phyloP scores from a whole-genome alignment of 2,797 vertebrate genomes.

The Enteromius radiatus region DNA sequence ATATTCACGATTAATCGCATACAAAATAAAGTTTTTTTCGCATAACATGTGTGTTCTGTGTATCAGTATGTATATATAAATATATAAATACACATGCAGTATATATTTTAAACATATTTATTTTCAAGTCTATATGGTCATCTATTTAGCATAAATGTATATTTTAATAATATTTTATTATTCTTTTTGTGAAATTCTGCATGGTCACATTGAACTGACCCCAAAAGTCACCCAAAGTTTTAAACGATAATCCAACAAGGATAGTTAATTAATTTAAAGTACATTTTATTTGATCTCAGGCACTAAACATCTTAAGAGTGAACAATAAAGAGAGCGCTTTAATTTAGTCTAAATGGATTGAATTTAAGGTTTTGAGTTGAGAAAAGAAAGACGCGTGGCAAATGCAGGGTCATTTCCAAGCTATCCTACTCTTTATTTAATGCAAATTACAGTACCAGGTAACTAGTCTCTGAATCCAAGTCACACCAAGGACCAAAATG shows the following conservation, averaged over 20 bases:
- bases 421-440: slow-evolving; percentile 99
- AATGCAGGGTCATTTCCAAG: slow-evolving; percentile 88
- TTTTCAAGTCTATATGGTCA: no score
- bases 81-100: no score
- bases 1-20: no score
- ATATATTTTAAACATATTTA: no score
- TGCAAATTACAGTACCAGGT: slow-evolving; percentile 99
- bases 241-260: background rate
- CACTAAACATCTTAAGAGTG: background rate
- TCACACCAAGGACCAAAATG: slow-evolving; percentile 93
- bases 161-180: no score
- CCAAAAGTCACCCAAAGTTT: background rate
- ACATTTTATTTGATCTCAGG: background rate
- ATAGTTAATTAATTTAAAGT: background rate
- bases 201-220: background rate
- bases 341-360: background rate
- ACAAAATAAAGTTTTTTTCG: no score
- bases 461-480: slow-evolving; percentile 95
- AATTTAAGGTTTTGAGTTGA: background rate
- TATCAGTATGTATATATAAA: no score
- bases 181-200: no score
- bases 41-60: no score
- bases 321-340: background rate
- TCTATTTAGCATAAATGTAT: no score
- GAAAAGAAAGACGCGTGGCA: slow-evolving; percentile 30